Evolutionary conservation across 2,888 invertebrate species (phyloP).

Genomic region (Blastobasis adustella): DNA sequence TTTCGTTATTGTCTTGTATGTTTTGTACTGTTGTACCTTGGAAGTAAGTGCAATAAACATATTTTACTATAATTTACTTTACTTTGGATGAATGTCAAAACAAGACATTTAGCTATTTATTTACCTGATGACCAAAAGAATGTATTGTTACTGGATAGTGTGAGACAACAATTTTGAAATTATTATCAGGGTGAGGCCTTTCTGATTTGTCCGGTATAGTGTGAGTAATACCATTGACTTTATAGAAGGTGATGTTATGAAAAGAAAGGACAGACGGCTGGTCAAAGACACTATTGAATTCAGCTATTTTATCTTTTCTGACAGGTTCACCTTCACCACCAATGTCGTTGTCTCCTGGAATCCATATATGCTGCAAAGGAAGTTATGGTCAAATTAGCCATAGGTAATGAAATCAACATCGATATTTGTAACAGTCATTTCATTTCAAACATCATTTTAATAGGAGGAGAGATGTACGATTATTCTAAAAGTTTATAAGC

Average conservation of each 20-base stretch:
- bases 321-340: constrained; percentile 92
- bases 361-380: constrained; percentile 81
- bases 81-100: no score
- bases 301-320: constrained; percentile 78
- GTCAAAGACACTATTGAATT: constrained; percentile 84
- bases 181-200: constrained; percentile 48
- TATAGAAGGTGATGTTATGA: constrained; percentile 80
- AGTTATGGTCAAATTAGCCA: background rate
- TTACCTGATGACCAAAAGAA: constrained; percentile 57
- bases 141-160: constrained; percentile 78
- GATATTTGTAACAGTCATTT: no score
- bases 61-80: no score
- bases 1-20: background rate
- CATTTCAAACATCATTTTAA: no score
- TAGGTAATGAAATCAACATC: no score
- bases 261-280: constrained; percentile 78
- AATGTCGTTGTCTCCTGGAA: constrained; percentile 98
- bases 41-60: no score
- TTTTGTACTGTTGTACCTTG: no score
- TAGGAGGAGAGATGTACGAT: no score
- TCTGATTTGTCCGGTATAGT: constrained; percentile 70
- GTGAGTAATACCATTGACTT: constrained; percentile 82
- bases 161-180: constrained; percentile 79
- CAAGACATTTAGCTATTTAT: constrained; percentile 1
- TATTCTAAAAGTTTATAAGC: no score